Evolutionary conservation across 2,797 vertebrate species (phyloP).

Genomic region (Xiphorhynchus erythropygius): DNA sequence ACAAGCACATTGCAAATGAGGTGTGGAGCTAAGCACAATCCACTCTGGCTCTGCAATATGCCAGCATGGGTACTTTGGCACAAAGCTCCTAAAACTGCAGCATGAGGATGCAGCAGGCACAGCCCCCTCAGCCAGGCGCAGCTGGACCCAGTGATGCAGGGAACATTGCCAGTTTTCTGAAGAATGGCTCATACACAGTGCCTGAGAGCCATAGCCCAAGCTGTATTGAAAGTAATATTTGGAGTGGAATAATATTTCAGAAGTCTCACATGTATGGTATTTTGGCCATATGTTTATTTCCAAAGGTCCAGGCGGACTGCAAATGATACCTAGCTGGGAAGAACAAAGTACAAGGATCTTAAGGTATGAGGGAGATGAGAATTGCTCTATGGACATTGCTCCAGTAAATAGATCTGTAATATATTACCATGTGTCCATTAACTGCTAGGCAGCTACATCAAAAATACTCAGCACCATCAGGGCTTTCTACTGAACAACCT

Average conservation of each 20-base stretch:
- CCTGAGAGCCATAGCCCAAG: not conserved
- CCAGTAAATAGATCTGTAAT: not conserved
- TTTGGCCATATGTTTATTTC: not conserved
- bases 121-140: not conserved
- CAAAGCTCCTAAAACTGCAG: not conserved
- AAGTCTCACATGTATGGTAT: not conserved
- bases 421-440: not conserved
- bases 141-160: not conserved
- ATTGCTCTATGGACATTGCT: not conserved
- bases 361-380: not conserved
- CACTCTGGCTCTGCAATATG: not conserved
- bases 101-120: not conserved
- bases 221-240: not conserved
- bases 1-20: accelerated
- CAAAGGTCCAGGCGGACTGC: not conserved
- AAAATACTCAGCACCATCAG: not conserved
- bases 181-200: not conserved
- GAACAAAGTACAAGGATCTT: not conserved
- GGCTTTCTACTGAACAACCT: not conserved
- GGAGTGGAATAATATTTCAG: not conserved
- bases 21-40: not conserved
- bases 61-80: not conserved
- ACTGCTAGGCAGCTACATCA: not conserved
- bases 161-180: not conserved
- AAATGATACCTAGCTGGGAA: not conserved